Base-by-base conservation (phyloP, 2,113 vertebrate genomes). In the Gadus chalcogrammus region DNA sequence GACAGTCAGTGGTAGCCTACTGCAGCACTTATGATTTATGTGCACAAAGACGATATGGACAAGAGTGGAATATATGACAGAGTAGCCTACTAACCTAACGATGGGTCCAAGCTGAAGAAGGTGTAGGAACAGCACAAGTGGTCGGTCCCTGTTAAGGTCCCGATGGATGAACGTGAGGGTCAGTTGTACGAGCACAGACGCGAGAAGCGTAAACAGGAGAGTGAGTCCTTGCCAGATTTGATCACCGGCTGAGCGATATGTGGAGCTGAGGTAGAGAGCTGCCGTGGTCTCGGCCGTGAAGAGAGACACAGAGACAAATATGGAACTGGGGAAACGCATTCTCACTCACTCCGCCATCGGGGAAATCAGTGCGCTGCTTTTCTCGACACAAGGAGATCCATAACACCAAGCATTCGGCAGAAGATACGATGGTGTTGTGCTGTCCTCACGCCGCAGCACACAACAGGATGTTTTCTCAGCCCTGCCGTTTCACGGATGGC, bases 101-200 rank as follows among this genome's bases (percentile, higher is more conserved):
- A 98, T 73, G 58, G 96, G 96, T 79, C 97, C 97, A 2, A 99
- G 92, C 89, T 97, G 97, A 79, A 99, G 91, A 64, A 98, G 90
- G 88, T 99, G 97, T 85, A 98, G 90, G 76, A 99, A 91, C 84
- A 99, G 92, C 69, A 96, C 85, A 9, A 99, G 93, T 61, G 97
- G 97, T 78, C 94, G 87, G 90, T 99, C 96, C 58, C 93, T 88
- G 91, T 94, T 94, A 65, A 98, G 92, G 89, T 98, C 96, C 80
- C 97, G 93, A 89, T 99, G 97, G 85, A 98, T 91, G 89, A 98
- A 97, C 83, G 94, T 94, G 72, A 99, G 94, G 64, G 94, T 95
- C 70, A 98, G 92, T 93, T 99, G 97, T 81, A 98, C 97, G 28
- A 98, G 90, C 42, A 90, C 91, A 65, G 95, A 98, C 75, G 97